Conservation (phyloP, 2,888 invertebrate species). For the Caenorhabditis becei region DNA sequence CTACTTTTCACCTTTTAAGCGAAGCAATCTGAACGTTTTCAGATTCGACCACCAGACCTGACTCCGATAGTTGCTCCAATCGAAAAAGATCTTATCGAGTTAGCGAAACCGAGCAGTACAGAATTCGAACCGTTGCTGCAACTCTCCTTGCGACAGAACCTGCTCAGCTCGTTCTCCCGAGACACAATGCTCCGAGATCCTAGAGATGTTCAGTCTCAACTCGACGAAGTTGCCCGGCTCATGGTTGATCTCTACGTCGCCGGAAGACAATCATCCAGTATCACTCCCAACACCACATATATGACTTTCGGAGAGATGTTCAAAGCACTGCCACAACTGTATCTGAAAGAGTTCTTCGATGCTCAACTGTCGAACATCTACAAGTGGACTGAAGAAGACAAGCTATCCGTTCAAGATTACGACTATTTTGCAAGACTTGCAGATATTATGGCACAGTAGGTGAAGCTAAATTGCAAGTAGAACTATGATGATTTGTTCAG, state of each 20-base stretch:
- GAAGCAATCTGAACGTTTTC: conserved; percentile 9
- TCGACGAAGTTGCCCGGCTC: conserved; percentile 66
- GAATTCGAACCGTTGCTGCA: conserved; percentile 68
- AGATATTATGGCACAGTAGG: conserved; percentile 57
- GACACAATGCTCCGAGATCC: conserved; percentile 65
- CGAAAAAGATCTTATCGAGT: conserved; percentile 44
- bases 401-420: conserved; percentile 64
- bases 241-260: conserved; percentile 64
- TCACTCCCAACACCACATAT: conserved; percentile 60
- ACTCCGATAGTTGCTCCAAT: conserved; percentile 50
- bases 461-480: too few relatives aligned
- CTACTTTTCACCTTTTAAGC: too few relatives aligned
- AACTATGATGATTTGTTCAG: too few relatives aligned
- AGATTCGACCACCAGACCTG: conserved; percentile 67
- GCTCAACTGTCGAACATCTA: conserved; percentile 61
- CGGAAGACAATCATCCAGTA: conserved; percentile 31
- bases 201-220: conserved; percentile 57
- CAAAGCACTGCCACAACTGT: conserved; percentile 57
- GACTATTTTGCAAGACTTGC: conserved; percentile 63
- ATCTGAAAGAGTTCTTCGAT: conserved; percentile 64
- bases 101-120: conserved; percentile 57
- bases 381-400: conserved; percentile 66
- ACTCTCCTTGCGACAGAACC: conserved; percentile 65
- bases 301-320: conserved; percentile 64
- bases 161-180: conserved; percentile 57